phyloP scores from a whole-genome alignment of 1,140 invertebrate species.

The Calephelis nemesis region DNA sequence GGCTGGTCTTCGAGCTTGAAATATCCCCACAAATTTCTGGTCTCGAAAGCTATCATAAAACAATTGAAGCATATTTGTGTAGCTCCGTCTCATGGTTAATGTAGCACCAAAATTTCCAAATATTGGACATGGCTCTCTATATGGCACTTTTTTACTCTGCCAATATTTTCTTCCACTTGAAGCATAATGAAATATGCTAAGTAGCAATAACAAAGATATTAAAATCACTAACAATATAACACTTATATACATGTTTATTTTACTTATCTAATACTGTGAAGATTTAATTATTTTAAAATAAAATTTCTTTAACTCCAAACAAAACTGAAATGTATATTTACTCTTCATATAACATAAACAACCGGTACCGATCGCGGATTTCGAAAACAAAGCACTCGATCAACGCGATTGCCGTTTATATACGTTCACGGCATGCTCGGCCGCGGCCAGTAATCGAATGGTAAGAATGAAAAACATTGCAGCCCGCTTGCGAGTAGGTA shows the following conservation, averaged over 20 bases:
- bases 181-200: constrained; percentile 60
- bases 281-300: not conserved
- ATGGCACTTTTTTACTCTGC: constrained; percentile 56
- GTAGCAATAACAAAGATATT: constrained; percentile 43
- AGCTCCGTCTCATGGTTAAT: constrained; percentile 58
- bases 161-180: constrained; percentile 68
- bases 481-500: constrained; percentile 15
- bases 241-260: constrained; percentile 56
- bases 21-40: constrained; percentile 65
- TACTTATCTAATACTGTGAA: not conserved
- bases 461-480: constrained; percentile 39
- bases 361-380: constrained; percentile 19
- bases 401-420: constrained; percentile 34
- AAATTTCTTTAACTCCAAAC: not conserved
- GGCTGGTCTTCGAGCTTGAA: constrained; percentile 68
- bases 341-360: constrained; percentile 17
- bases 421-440: constrained; percentile 36
- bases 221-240: constrained; percentile 50
- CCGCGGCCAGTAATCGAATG: constrained; percentile 53
- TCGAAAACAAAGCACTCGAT: constrained; percentile 58
- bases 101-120: constrained; percentile 71
- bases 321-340: not conserved
- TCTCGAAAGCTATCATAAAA: constrained; percentile 58
- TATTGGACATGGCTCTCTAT: constrained; percentile 66
- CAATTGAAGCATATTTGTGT: constrained; percentile 58